These are phyloP conservation scores for Haliclystus octoradiatus DNA, from an alignment of 30 jellyfish, hydroid and myxozoan genomes.

Conservation along the genomic window DNA sequence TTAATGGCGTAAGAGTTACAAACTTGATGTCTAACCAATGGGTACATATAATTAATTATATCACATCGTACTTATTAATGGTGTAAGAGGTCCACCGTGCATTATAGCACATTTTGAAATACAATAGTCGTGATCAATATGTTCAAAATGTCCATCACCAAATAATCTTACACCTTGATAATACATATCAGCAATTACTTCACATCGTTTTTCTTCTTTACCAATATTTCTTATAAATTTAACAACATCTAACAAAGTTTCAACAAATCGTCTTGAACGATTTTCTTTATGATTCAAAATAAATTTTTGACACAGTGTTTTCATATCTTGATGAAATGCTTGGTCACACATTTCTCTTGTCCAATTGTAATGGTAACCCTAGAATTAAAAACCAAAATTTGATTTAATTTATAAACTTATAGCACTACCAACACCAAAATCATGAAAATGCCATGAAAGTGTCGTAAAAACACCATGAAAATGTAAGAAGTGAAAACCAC, in stretches of 20 bases:
- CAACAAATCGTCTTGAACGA: slow-evolving; percentile 40
- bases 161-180: slow-evolving; percentile 85
- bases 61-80: too few relatives aligned
- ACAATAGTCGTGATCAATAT: slow-evolving; percentile 86
- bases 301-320: slow-evolving; percentile 33
- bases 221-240: slow-evolving; percentile 50
- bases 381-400: slow-evolving; percentile 4
- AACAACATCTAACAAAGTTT: slow-evolving; percentile 21
- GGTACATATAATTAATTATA: too few relatives aligned
- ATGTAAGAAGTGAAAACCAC: too few relatives aligned
- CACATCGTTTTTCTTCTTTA: slow-evolving; percentile 69
- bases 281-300: slow-evolving; percentile 42
- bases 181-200: slow-evolving; percentile 67
- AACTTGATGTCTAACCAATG: too few relatives aligned
- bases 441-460: too few relatives aligned
- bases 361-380: slow-evolving; percentile 99
- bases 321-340: slow-evolving; percentile 80
- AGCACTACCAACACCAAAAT: too few relatives aligned
- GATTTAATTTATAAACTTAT: too few relatives aligned
- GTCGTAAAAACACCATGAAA: too few relatives aligned
- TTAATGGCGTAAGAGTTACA: too few relatives aligned
- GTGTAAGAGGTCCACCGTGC: slow-evolving; percentile 68
- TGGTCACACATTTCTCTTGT: slow-evolving; percentile 74
- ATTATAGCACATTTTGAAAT: slow-evolving; percentile 61
- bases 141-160: slow-evolving; percentile 89